Conservation (phyloP, 2,797 vertebrate genomes). For the Paedocypris micromegethes region DNA sequence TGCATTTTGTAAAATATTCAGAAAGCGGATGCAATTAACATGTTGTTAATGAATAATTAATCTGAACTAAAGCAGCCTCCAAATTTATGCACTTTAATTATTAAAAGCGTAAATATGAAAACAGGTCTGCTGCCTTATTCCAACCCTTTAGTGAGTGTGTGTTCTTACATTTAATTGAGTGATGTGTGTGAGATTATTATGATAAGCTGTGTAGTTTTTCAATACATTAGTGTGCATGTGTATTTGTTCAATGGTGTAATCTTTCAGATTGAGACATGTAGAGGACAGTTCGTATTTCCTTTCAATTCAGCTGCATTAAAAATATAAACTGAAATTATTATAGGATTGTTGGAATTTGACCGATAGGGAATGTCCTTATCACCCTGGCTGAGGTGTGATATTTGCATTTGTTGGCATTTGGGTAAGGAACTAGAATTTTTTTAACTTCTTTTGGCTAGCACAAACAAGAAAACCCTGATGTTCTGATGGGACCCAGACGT, state of each 20-base stretch:
- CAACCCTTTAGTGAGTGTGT: conserved; percentile 39
- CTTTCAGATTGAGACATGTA: not conserved
- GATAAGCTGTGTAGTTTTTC: not conserved
- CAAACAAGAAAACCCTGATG: no score
- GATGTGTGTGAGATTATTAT: conserved; percentile 20
- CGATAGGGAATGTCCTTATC: no score
- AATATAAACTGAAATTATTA: no score
- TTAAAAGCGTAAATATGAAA: conserved; percentile 86
- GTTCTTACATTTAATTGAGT: conserved; percentile 44
- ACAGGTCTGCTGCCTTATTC: conserved; percentile 50
- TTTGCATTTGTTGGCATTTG: no score
- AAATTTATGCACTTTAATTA: conserved; percentile 84
- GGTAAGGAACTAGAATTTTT: no score
- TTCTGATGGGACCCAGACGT: no score
- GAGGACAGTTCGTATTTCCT: not conserved
- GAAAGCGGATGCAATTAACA: conserved; percentile 82
- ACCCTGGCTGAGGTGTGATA: no score
- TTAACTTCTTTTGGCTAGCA: no score
- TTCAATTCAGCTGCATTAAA: no score
- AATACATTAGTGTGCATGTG: conserved; percentile 34
- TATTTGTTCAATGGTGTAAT: not conserved
- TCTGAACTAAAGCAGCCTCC: conserved; percentile 80
- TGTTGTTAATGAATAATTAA: conserved; percentile 94
- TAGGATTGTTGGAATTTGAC: no score
- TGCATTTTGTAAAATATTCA: conserved; percentile 88